Base-by-base conservation (phyloP, 2,797 vertebrate species). In the Ctenosaura bakeri region DNA sequence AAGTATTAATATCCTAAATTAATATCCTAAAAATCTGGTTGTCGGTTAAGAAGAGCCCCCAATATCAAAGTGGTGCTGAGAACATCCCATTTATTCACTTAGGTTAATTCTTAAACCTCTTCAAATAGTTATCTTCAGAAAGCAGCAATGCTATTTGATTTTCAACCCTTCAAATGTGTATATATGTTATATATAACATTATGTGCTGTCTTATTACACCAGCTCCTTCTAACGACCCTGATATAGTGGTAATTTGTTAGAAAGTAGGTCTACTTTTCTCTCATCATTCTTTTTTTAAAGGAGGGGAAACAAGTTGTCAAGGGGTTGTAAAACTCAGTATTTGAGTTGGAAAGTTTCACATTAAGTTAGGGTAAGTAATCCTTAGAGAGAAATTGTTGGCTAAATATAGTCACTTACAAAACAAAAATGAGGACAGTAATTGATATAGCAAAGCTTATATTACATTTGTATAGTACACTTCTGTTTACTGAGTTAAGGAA, bases 111-210 rank as follows among this genome's bases (percentile, higher is more conserved):
- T 71, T 38, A 82, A 50, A 3, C 59, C 26, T 62, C 0, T n/a
- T 38, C 24, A 5, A 76, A 46, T 46, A 12, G 9, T 86, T 86
- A 86, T 79, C 74, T 79, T 90, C 18, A 66, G 54, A 89, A 86
- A 74, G n/a, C 66, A n/a, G 77, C n/a, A 59, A 64, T n/a, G 46
- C 7, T 76, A 14, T 83, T 66, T 69, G 12, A 26, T 54, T 81
- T 20, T 90, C 80, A 69, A 22, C 29, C 66, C 59, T 74, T 50
- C 13, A 88, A 29, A 64, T 3, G 74, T 79, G 4, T n/a, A 59
- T 52, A 80, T 71, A 6, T 83, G 1, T n/a, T 56, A n/a, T 50
- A 80, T 2, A 10, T 14, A 29, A 22, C 50, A 52, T 66, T 22
- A 78, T n/a, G n/a, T 56, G 32, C 62, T 46, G 6, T 85, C 38